Evolutionary conservation across 2,113 vertebrate genomes (phyloP).

Genomic region (Epinephelus fuscoguttatus): DNA sequence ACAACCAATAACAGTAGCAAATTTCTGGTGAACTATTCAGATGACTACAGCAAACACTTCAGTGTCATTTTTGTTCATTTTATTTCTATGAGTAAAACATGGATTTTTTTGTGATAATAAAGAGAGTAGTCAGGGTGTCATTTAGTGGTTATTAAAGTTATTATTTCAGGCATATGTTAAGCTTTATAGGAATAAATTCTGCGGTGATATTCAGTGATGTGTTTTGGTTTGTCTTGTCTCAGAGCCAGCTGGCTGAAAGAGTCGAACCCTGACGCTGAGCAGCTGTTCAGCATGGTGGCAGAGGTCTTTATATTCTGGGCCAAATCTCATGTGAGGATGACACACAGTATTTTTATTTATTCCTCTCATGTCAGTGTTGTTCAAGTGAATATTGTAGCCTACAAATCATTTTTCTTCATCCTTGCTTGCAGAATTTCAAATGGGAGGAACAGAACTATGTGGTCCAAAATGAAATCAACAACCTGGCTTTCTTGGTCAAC

Average conservation of each 20-base stretch:
- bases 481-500: constrained; percentile 92
- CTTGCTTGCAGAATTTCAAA: constrained; percentile 92
- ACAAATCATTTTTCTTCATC: not conserved
- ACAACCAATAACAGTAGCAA: too few species aligned
- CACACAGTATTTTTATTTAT: constrained; percentile 7
- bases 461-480: constrained; percentile 97
- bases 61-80: too few species aligned
- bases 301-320: constrained; percentile 97
- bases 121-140: not conserved
- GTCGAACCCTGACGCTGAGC: constrained; percentile 89
- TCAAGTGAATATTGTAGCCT: not conserved
- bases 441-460: constrained; percentile 98
- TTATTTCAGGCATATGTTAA: not conserved
- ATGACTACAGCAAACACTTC: too few species aligned
- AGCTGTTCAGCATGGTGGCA: constrained; percentile 93
- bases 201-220: constrained; percentile 14
- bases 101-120: not conserved
- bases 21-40: too few species aligned
- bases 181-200: constrained; percentile 14
- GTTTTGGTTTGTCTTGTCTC: constrained; percentile 51
- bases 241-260: constrained; percentile 94
- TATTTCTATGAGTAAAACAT: not conserved
- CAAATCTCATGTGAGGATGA: constrained; percentile 92
- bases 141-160: not conserved
- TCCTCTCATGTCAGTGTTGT: not conserved